A percentile compares a stretch with the other conserved stretches of the same genome.
phyloP scores from a whole-genome alignment of 2,113 vertebrate species.

The Oryzias melastigma region DNA sequence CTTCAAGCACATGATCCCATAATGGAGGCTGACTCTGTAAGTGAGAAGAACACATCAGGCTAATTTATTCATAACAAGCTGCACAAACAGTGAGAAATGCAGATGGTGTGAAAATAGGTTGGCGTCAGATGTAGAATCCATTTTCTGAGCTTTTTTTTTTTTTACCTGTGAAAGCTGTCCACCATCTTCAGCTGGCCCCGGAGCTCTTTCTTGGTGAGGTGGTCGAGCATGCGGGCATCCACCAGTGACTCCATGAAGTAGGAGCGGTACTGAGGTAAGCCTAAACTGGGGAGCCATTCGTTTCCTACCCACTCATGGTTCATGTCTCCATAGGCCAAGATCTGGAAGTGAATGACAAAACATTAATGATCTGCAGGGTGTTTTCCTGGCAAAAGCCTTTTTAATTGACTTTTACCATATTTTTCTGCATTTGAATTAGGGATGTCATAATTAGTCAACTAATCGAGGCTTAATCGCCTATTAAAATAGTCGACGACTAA shows the following conservation, averaged over 20 bases:
- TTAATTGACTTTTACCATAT: too few species aligned
- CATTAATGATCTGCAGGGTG: too few species aligned
- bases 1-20: constrained; percentile 94
- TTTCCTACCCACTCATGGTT: constrained; percentile 96
- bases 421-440: too few species aligned
- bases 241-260: constrained; percentile 97
- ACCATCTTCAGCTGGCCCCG: constrained; percentile 95
- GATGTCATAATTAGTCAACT: too few species aligned
- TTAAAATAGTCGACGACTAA: too few species aligned
- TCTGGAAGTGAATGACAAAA: constrained; percentile 66
- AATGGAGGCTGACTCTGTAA: constrained; percentile 89
- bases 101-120: not conserved
- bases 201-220: constrained; percentile 93
- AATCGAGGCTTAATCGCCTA: too few species aligned
- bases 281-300: constrained; percentile 92
- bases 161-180: constrained; percentile 92
- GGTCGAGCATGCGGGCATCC: constrained; percentile 92
- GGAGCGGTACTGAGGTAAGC: constrained; percentile 91
- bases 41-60: not conserved
- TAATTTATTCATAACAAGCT: not conserved
- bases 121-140: not conserved
- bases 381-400: too few species aligned
- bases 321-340: constrained; percentile 93
- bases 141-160: not conserved
- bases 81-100: not conserved